Conservation (phyloP, 2,797 vertebrate genomes). For the Leptoclinus maculatus region DNA sequence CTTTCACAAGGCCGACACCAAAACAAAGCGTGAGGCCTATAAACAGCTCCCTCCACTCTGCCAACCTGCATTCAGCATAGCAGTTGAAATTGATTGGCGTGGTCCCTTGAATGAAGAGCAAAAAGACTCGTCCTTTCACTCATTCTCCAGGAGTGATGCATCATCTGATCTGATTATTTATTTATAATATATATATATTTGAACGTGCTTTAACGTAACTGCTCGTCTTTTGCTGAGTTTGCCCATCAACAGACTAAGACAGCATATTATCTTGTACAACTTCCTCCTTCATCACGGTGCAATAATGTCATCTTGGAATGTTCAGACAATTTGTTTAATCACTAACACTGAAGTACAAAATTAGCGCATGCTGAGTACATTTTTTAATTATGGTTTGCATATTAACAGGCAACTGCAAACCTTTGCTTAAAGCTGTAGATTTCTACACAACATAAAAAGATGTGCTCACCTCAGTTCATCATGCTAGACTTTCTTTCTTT, state of each 20-base stretch:
- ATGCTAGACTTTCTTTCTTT: not conserved
- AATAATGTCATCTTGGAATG: not conserved
- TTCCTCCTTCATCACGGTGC: not conserved
- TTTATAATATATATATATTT: too few species aligned
- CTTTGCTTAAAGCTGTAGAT: not conserved
- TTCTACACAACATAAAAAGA: constrained; percentile 11
- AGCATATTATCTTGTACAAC: not conserved
- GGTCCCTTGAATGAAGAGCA: not conserved
- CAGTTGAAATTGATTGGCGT: constrained; percentile 24
- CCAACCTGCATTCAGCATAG: constrained; percentile 26
- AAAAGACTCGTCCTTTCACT: not conserved
- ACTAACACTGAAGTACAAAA: not conserved
- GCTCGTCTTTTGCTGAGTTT: not conserved
- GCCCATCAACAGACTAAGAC: not conserved
- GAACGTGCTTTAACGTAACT: not conserved
- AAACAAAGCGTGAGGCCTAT: constrained; percentile 60
- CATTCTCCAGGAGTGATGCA: constrained; percentile 1
- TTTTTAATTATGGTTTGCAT: not conserved
- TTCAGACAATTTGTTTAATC: not conserved
- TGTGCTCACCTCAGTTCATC: constrained; percentile 67
- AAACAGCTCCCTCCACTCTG: constrained; percentile 27
- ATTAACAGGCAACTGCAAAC: not conserved
- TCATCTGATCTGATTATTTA: not conserved
- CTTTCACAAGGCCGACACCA: constrained; percentile 30
- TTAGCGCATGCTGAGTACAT: not conserved